These are phyloP conservation scores for Coregonus clupeaformis DNA, from an alignment of 2,113 vertebrate species.

Conservation along the genomic window DNA sequence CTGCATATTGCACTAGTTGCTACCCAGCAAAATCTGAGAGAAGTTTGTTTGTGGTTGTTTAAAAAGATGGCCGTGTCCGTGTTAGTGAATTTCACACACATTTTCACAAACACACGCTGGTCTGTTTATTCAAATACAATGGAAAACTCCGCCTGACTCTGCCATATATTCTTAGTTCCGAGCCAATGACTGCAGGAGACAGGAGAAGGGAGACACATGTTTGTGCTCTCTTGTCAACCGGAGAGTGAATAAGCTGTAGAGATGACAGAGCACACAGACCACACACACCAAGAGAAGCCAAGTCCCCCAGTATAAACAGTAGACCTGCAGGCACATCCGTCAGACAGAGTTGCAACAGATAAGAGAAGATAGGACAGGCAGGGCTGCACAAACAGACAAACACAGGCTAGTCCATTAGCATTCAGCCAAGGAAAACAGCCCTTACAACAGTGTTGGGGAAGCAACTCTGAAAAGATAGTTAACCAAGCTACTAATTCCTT, in stretches of 20 bases:
- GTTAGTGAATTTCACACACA: no score
- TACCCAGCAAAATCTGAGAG: no score
- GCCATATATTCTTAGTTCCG: conserved; percentile 3
- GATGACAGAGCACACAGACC: conserved; percentile 30
- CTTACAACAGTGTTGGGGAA: conserved; percentile 20
- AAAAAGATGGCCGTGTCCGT: no score
- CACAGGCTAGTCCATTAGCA: conserved; percentile 55
- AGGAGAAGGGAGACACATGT: conserved; percentile 21
- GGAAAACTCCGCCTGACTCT: neutral
- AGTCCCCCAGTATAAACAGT: conserved; percentile 35
- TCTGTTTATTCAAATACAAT: neutral
- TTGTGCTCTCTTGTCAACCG: conserved; percentile 35
- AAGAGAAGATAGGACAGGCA: conserved; percentile 35
- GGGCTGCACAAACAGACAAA: conserved; percentile 33
- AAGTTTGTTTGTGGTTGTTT: no score
- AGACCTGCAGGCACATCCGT: conserved; percentile 48
- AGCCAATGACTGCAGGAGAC: conserved; percentile 15
- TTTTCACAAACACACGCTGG: neutral
- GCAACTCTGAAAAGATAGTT: no score
- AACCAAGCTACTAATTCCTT: no score
- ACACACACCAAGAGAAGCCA: conserved; percentile 12
- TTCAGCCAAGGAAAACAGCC: conserved; percentile 57
- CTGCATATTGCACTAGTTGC: no score
- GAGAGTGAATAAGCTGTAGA: conserved; percentile 31
- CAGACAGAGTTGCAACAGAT: conserved; percentile 44